Evolutionary conservation across 2,888 invertebrate species (phyloP), one percentile per base, ranked within the genome.

Genomic region (Heteromyza rotundicornis): DNA sequence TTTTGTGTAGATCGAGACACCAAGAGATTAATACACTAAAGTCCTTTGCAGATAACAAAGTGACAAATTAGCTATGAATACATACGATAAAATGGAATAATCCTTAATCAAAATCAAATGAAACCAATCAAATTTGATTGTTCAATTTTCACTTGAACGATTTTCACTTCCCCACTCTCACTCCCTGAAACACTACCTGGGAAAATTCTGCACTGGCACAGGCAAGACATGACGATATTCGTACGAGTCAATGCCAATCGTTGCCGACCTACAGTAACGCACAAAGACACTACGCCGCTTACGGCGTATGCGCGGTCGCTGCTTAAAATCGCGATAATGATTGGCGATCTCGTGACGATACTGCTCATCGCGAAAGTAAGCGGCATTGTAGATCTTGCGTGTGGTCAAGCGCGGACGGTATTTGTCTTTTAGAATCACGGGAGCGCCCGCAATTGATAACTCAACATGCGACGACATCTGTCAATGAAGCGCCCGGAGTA

Each of bases 311-410:
- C 64, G 54, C 40, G 67, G 67, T n/a, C 67, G 69, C 67, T 73
- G 63, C 68, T 80, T 77, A 44, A 70, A 76, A 66, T 80, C 80
- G 2, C 79, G 74, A 73, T 79, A 81, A 71, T 82, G 76, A 72
- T 82, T 82, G n/a, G 77, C 82, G 52, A 81, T 74, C 61, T 81
- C 80, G 57, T 80, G 81, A 35, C 72, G 69, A 61, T 77, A 74
- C 32, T 62, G 67, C 40, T 56, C 57, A 17, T 64, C 51, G 17
- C 65, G 71, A 63, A 78, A 77, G 57, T 64, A 68, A 19, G 67
- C 68, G 35, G 66, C 66, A 58, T 78, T 68, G 52, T 70, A 79
- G 36, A 74, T 67, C 59, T 71, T 70, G 24, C 78, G 76, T 67
- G 71, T 70, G 54, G 73, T 71, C 59, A 80, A 54, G 8, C 67